A percentile compares a stretch with the other conserved stretches of the same genome.
Evolutionary conservation across 1,140 invertebrate genomes (phyloP).

Genomic region (Lysiphlebus fabarum): DNA sequence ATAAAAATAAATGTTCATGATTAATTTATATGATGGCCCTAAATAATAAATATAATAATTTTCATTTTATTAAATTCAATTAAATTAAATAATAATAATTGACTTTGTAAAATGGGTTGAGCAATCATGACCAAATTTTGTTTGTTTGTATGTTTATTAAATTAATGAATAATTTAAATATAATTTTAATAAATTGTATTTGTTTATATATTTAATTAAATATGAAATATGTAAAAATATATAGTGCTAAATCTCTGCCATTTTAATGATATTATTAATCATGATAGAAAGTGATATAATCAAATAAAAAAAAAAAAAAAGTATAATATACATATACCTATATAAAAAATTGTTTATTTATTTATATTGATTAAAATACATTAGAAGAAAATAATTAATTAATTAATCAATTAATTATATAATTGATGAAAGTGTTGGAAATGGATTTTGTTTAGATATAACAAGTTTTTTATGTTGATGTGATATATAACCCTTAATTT

Average conservation of each 20-base stretch:
- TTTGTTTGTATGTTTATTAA: no score
- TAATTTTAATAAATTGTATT: no score
- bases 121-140: constrained; percentile 11
- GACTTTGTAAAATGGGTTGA: constrained; percentile 7
- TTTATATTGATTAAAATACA: no score
- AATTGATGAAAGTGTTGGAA: constrained; percentile 68
- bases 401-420: constrained; percentile 24
- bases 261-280: constrained; percentile 7
- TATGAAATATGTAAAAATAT: no score
- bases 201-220: no score
- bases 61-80: no score
- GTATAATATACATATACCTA: background rate
- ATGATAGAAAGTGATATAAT: constrained; percentile 15
- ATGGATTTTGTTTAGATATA: constrained; percentile 95
- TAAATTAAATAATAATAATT: background rate
- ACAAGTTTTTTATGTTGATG: constrained; percentile 96
- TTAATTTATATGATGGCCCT: no score
- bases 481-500: constrained; percentile 96
- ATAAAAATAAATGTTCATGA: no score
- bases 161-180: no score
- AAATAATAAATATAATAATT: no score
- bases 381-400: no score
- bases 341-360: background rate
- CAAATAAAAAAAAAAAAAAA: constrained; percentile 3
- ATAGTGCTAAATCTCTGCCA: no score